Percentiles rank a stretch among this genome's conserved stretches.
Conservation (phyloP, 2,888 invertebrate species). For the Cheilosia grossa region DNA sequence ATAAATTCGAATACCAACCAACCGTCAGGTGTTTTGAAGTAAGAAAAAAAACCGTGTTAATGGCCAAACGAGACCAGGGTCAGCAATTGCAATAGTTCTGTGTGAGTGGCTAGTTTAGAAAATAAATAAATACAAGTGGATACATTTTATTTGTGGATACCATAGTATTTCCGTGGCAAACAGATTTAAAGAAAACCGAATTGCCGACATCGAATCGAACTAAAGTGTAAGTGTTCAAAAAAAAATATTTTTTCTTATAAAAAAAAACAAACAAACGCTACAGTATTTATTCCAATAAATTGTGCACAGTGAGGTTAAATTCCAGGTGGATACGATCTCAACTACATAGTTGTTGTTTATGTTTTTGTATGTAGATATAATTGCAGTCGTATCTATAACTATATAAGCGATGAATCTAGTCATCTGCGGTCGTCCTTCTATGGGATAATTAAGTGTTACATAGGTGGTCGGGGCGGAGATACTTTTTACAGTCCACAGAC, state of each 20-base stretch:
- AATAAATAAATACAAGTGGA: conserved; percentile 29
- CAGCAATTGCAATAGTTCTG: conserved; percentile 52
- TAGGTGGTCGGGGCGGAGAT: conserved; percentile 1
- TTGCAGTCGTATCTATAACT: not conserved
- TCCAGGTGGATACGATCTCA: conserved; percentile 1
- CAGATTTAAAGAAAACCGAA: conserved; percentile 23
- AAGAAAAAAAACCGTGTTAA: conserved; percentile 44
- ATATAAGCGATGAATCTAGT: conserved; percentile 6
- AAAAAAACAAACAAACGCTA: not conserved
- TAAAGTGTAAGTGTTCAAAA: conserved; percentile 57
- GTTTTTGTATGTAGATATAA: not conserved
- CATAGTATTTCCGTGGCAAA: conserved; percentile 23
- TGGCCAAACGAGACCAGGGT: conserved; percentile 72
- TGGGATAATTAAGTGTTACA: conserved; percentile 33
- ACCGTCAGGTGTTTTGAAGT: conserved; percentile 2
- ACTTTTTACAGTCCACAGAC: not conserved
- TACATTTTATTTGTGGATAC: conserved; percentile 61
- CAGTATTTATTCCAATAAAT: conserved; percentile 27
- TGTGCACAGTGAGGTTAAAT: conserved; percentile 46
- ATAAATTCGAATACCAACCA: conserved; percentile 22
- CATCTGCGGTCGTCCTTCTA: conserved; percentile 33
- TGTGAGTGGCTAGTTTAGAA: conserved; percentile 13
- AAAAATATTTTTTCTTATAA: not conserved
- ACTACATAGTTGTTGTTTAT: not conserved
- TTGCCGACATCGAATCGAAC: conserved; percentile 18